Evolutionary conservation across 2,888 invertebrate species (phyloP).

Genomic region (Xestoiulus laeticollis): DNA sequence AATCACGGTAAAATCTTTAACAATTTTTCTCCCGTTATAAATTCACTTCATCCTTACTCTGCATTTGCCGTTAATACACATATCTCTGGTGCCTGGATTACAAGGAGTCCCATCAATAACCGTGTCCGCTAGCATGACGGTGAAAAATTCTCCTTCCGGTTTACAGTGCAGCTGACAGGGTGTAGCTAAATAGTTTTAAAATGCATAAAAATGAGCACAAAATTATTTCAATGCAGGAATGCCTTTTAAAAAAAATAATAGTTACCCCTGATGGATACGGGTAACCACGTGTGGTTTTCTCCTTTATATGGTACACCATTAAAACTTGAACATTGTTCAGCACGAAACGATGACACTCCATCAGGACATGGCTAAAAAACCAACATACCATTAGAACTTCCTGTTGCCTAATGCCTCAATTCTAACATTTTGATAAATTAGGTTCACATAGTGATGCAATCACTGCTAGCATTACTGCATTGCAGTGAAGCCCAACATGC

Average conservation of each 20-base stretch:
- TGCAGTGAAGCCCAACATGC: constrained; percentile 41
- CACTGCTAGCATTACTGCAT: background rate
- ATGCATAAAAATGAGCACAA: background rate
- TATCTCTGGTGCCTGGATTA: constrained; percentile 79
- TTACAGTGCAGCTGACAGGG: constrained; percentile 85
- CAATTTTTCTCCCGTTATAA: too few species aligned
- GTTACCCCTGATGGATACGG: constrained; percentile 66
- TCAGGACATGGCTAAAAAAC: constrained; percentile 72
- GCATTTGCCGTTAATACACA: constrained; percentile 83
- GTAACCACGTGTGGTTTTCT: constrained; percentile 67
- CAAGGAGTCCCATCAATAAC: constrained; percentile 88
- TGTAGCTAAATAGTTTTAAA: constrained; percentile 59
- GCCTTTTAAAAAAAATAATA: constrained; percentile 15
- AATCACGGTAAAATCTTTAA: too few species aligned
- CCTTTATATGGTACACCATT: constrained; percentile 72
- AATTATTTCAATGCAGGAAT: background rate
- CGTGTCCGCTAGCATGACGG: constrained; percentile 78
- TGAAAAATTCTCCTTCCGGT: constrained; percentile 76
- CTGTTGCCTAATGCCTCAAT: background rate
- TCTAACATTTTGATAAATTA: too few species aligned
- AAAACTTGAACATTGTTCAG: constrained; percentile 78
- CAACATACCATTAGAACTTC: too few species aligned
- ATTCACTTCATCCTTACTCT: constrained; percentile 68
- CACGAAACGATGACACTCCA: constrained; percentile 76
- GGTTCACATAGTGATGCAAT: background rate